These are phyloP conservation scores for Fundulus diaphanus DNA, from an alignment of 2,797 vertebrate genomes.

Conservation along the genomic window DNA sequence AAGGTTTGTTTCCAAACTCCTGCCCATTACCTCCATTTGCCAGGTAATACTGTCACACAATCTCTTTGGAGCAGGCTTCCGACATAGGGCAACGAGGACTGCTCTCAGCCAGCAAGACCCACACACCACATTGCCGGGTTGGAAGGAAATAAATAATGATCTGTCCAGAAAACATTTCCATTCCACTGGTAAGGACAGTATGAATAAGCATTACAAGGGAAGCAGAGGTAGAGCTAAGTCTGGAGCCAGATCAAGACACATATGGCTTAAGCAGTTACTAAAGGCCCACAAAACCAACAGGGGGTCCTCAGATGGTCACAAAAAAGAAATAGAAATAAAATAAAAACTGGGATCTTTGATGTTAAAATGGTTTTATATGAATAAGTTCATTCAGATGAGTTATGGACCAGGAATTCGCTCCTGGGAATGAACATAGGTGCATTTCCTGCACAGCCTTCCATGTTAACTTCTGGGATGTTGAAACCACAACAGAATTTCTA, in stretches of 20 bases:
- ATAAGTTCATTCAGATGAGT: too few relatives aligned
- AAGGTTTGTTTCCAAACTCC: constrained; percentile 42
- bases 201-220: constrained; percentile 31
- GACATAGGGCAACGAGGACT: constrained; percentile 29
- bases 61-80: constrained; percentile 22
- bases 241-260: neutral
- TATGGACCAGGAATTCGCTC: too few relatives aligned
- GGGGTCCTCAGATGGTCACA: too few relatives aligned
- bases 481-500: too few relatives aligned
- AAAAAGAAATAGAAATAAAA: too few relatives aligned
- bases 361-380: too few relatives aligned
- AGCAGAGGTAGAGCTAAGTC: neutral
- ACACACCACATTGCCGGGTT: constrained; percentile 15
- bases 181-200: constrained; percentile 20
- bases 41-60: constrained; percentile 56
- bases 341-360: too few relatives aligned
- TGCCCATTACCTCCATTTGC: constrained; percentile 24
- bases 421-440: too few relatives aligned
- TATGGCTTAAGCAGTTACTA: neutral
- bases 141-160: constrained; percentile 25
- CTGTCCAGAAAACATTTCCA: constrained; percentile 27
- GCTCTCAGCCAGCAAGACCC: constrained; percentile 48
- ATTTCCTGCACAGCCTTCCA: too few relatives aligned
- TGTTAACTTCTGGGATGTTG: too few relatives aligned
- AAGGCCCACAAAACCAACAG: neutral